Conservation (phyloP, 1,140 invertebrate genomes). For the Hestina assimilis region DNA sequence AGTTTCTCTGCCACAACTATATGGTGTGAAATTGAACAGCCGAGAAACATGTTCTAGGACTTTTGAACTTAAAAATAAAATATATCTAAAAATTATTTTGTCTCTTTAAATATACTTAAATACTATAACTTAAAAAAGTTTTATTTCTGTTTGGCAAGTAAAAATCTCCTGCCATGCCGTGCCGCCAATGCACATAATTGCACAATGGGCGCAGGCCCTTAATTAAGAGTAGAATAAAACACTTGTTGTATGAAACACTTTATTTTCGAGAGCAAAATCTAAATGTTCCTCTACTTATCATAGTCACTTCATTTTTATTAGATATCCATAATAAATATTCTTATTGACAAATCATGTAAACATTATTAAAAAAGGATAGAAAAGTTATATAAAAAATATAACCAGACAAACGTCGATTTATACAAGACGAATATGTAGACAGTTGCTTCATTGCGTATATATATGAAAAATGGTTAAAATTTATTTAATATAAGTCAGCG, state of each 20-base stretch:
- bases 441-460: not conserved
- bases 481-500: not conserved
- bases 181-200: not conserved
- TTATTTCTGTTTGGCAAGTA: too few species aligned
- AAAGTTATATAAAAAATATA: not conserved
- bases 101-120: too few species aligned
- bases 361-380: not conserved
- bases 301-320: conserved; percentile 76
- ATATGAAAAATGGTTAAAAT: not conserved
- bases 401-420: not conserved
- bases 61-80: too few species aligned
- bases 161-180: too few species aligned
- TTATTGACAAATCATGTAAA: not conserved
- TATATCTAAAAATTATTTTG: too few species aligned
- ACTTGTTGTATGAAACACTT: conserved; percentile 25
- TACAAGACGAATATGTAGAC: not conserved
- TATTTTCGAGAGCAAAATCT: conserved; percentile 62
- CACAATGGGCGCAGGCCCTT: not conserved
- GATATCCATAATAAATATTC: not conserved
- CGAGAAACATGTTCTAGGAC: too few species aligned
- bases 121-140: too few species aligned
- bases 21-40: too few species aligned
- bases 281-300: conserved; percentile 37
- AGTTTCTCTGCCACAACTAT: too few species aligned
- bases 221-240: not conserved